These are phyloP conservation scores for Limnodromus scolopaceus DNA, from an alignment of 2,797 vertebrate genomes.

Conservation along the genomic window DNA sequence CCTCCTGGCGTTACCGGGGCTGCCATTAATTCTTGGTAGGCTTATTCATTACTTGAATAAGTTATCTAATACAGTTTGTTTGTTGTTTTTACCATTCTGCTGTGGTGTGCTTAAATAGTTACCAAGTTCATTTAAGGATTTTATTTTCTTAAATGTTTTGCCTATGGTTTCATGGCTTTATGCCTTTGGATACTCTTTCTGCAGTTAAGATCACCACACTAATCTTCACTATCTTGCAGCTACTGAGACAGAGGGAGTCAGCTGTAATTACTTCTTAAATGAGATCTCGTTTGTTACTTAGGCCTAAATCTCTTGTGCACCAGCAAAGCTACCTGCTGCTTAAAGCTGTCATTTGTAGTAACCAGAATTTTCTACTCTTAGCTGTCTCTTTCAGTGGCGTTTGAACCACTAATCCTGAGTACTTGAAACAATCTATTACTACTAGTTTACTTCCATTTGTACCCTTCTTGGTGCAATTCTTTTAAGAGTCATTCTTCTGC, in stretches of 20 bases:
- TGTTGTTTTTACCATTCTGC: not conserved
- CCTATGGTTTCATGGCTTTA: not conserved
- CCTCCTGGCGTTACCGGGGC: not conserved
- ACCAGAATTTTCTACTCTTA: not conserved
- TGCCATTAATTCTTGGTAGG: not conserved
- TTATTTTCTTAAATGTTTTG: constrained; percentile 1
- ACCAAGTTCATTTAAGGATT: not conserved
- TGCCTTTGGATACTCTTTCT: not conserved
- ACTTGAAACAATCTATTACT: not conserved
- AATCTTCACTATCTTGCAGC: constrained; percentile 7
- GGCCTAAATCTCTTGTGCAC: not conserved
- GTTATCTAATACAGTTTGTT: not conserved
- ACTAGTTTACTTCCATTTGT: not conserved
- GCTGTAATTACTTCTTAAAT: constrained; percentile 53
- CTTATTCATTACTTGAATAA: not conserved
- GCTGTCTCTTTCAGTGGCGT: not conserved
- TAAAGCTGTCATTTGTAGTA: not conserved
- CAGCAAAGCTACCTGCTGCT: constrained; percentile 9
- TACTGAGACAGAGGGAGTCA: constrained; percentile 20
- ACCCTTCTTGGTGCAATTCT: not conserved
- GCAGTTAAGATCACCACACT: not conserved
- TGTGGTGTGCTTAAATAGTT: not conserved
- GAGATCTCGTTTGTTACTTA: constrained; percentile 47
- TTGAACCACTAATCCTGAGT: not conserved
- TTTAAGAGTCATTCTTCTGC: not conserved